Evolutionary conservation across 2,797 vertebrate genomes (phyloP).

Genomic region (Hyperoplus immaculatus): DNA sequence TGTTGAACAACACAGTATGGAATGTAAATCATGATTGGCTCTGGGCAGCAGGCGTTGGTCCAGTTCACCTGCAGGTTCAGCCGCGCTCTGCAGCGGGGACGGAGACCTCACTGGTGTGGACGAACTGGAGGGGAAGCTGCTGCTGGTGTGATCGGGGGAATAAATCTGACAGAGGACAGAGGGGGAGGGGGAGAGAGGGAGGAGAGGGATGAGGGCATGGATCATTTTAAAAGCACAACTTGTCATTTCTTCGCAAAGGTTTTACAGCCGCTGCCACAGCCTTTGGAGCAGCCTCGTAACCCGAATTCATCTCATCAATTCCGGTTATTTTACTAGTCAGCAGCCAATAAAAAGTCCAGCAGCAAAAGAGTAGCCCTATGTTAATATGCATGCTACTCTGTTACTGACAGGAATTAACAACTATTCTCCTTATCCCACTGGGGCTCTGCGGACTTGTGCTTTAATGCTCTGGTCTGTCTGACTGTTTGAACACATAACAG

Average conservation of each 20-base stretch:
- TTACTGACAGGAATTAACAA: conserved; percentile 39
- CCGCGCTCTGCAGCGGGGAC: conserved; percentile 88
- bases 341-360: conserved; percentile 77
- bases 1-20: not conserved
- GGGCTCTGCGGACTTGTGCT: conserved; percentile 20
- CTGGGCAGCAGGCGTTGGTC: not conserved
- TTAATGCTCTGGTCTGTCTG: conserved; percentile 51
- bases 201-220: conserved; percentile 61
- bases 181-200: conserved; percentile 15
- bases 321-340: conserved; percentile 76
- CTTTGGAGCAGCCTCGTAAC: conserved; percentile 68
- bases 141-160: conserved; percentile 97
- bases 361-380: conserved; percentile 43
- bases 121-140: conserved; percentile 95
- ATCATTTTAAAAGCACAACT: conserved; percentile 83
- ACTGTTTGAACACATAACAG: conserved; percentile 57
- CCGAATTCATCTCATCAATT: conserved; percentile 80
- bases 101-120: conserved; percentile 95
- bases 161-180: conserved; percentile 89
- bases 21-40: not conserved
- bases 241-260: conserved; percentile 71
- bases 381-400: conserved; percentile 60
- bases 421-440: conserved; percentile 51
- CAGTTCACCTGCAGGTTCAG: conserved; percentile 77
- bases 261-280: conserved; percentile 75